phyloP scores from a whole-genome alignment of 2,113 vertebrate genomes.

The Vidua macroura region DNA sequence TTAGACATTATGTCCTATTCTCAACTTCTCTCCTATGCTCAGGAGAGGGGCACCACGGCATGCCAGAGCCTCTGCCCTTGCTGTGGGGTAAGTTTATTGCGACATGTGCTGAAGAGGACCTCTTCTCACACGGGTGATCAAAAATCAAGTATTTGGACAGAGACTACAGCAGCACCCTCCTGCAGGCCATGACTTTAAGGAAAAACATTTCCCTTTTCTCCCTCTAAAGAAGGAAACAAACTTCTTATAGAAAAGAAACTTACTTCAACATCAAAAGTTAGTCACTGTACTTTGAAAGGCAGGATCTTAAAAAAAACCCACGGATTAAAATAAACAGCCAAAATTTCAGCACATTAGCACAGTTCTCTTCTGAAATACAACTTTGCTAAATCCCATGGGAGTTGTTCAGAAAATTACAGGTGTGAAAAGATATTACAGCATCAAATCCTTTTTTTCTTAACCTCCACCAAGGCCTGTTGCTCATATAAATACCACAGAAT shows the following conservation, averaged over 20 bases:
- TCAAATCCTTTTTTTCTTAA: neutral
- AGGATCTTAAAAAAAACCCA: neutral
- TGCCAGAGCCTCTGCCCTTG: neutral
- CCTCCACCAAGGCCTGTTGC: neutral
- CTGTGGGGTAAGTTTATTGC: neutral
- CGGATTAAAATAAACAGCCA: neutral
- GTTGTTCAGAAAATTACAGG: neutral
- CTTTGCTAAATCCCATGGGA: neutral
- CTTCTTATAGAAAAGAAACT: neutral
- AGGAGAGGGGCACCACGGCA: neutral
- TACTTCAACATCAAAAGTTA: neutral
- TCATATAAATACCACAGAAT: neutral
- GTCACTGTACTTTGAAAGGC: neutral
- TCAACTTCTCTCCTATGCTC: accelerated
- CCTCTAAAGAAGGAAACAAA: neutral
- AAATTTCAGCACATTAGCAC: neutral
- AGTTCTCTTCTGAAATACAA: neutral
- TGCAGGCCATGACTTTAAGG: neutral
- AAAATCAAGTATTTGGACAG: neutral
- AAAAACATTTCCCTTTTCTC: neutral
- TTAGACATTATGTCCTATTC: neutral
- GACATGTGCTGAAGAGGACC: neutral
- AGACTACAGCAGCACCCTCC: neutral
- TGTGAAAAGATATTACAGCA: neutral
- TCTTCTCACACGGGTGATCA: neutral